These are phyloP conservation scores for Morinoia aosen DNA, from an alignment of 2,888 invertebrate genomes.

Conservation along the genomic window DNA sequence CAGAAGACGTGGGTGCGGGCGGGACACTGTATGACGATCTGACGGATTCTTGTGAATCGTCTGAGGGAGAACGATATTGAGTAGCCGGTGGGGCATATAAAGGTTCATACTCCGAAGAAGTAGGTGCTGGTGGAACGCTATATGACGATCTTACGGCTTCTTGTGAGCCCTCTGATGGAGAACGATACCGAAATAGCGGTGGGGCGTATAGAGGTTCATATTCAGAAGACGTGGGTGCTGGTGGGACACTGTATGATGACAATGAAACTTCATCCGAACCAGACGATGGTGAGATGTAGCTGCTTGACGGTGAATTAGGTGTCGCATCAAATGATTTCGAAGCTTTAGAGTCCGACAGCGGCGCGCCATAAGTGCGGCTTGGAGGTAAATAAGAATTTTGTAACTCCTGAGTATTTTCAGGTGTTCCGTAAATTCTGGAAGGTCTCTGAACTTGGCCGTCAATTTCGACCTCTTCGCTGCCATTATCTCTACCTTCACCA, in stretches of 20 bases:
- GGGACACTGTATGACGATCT: not conserved
- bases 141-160: not conserved
- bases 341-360: not conserved
- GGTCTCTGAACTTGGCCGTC: not conserved
- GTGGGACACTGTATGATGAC: not conserved
- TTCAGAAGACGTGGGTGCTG: not conserved
- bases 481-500: not conserved
- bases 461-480: not conserved
- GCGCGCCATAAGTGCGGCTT: not conserved
- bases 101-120: slow-evolving; percentile 19
- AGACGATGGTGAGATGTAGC: too few relatives aligned
- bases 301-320: not conserved
- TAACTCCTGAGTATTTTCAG: not conserved
- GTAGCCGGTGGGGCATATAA: not conserved
- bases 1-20: not conserved
- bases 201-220: slow-evolving; percentile 3
- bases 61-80: not conserved
- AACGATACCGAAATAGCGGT: not conserved
- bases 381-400: not conserved
- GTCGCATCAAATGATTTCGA: not conserved
- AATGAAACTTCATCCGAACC: not conserved
- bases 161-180: too few relatives aligned
- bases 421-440: not conserved
- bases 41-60: not conserved
- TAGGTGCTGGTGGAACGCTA: not conserved